Evolutionary conservation across 2,113 vertebrate species (phyloP), one percentile per base, ranked within the genome.

Genomic region (Calidris pygmaea): DNA sequence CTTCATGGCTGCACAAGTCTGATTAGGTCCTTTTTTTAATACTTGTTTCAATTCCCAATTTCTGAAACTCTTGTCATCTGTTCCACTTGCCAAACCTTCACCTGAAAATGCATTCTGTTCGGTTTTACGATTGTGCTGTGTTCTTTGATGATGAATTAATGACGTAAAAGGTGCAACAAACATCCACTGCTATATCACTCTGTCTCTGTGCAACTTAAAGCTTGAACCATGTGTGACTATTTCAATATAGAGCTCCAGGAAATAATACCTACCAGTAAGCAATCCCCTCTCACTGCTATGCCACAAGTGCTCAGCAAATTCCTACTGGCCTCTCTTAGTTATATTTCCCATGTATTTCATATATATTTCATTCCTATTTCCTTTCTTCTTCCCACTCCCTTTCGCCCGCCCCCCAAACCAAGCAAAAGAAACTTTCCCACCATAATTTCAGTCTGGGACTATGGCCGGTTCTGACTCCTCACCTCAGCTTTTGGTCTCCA

Each of bases 1-100:
- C 9, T 37, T 80, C 53, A 22, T 27, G 58, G 26, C 84, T 67
- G 12, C 7, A 1, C 34, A 53, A 62, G 35, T 62, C 56, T 87
- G 35, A 70, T 37, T 21, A 14, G 26, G 58, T 21, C 1, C 80
- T 45, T 66, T 50, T 48, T 22, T 53, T 10, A 41, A 21, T 65
- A 14, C 12, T 29, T 50, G 19, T 22, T 66, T 72, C 41, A 7
- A 5, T 45, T 73, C 47, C 9, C 0, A 0, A 52, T 43, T 84
- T 70, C 37, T 76, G n/a, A 37, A 80, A 47, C 17, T 30, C 5
- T 35, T n/a, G 18, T 39, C 35, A 27, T 20, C 29, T 53, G 6
- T 45, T 47, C 34, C 56, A 21, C 34, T 48, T 60, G 23, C 45
- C 73, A 52, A 1, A 70, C n/a, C 41, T 60, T n/a, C 30, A 24